Conservation (phyloP, 2,797 vertebrate genomes). For the Hephaestus fuliginosus region DNA sequence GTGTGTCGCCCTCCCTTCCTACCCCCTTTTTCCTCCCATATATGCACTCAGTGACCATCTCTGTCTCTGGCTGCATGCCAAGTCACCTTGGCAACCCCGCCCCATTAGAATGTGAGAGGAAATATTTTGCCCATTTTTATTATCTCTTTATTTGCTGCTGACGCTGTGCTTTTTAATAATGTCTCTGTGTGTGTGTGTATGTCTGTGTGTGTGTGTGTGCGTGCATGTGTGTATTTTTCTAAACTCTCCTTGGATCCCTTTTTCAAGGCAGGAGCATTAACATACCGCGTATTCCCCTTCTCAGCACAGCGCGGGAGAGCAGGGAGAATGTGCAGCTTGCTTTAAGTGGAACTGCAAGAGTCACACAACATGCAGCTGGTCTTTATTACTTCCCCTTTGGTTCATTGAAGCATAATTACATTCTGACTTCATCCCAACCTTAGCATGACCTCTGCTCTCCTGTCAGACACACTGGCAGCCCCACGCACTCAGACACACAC, state of each 20-base stretch:
- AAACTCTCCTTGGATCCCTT: conserved; percentile 70
- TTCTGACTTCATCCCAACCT: conserved; percentile 91
- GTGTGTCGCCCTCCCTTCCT: conserved; percentile 73
- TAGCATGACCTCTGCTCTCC: conserved; percentile 88
- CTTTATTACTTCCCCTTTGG: conserved; percentile 90
- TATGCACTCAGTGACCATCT: conserved; percentile 83
- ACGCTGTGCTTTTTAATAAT: conserved; percentile 72
- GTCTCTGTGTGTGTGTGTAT: conserved; percentile 41
- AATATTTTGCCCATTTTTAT: conserved; percentile 81
- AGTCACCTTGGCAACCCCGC: conserved; percentile 80
- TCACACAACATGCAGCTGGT: conserved; percentile 88
- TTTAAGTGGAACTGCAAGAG: conserved; percentile 86
- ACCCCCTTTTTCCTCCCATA: conserved; percentile 66
- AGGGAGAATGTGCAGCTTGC: conserved; percentile 76
- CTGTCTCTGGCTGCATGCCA: conserved; percentile 76
- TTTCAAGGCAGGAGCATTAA: conserved; percentile 65
- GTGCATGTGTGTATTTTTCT: conserved; percentile 62
- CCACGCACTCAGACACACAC: conserved; percentile 43
- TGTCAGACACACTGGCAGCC: conserved; percentile 80
- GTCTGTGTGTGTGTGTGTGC: conserved; percentile 4
- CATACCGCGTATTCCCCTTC: conserved; percentile 69
- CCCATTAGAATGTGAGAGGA: conserved; percentile 77
- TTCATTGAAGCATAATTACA: conserved; percentile 91
- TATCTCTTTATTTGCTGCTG: conserved; percentile 81
- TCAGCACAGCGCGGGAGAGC: conserved; percentile 67